Conservation (phyloP, 2,888 invertebrate genomes). For the Flabesymbios commensalis region DNA sequence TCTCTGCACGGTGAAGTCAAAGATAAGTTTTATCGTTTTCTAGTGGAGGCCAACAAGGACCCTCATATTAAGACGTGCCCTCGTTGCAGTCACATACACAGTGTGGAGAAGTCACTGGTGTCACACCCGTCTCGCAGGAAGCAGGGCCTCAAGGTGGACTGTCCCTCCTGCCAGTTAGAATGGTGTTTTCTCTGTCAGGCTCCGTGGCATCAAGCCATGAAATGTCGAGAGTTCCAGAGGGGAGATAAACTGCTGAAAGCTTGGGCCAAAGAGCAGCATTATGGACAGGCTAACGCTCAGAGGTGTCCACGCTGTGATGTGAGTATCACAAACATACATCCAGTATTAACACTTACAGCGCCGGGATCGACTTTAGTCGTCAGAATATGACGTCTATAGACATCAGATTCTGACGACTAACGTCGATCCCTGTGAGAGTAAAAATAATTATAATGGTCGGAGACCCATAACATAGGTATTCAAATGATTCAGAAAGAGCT, state of each 20-base stretch:
- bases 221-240: slow-evolving; percentile 55
- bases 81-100: slow-evolving; percentile 50
- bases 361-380: no score
- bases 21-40: slow-evolving; percentile 53
- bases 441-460: no score
- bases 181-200: slow-evolving; percentile 63
- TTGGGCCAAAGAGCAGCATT: slow-evolving; percentile 59
- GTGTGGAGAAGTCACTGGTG: slow-evolving; percentile 29
- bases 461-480: no score
- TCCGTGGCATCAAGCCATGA: slow-evolving; percentile 58
- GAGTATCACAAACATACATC: slow-evolving; percentile 20
- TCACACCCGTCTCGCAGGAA: no score
- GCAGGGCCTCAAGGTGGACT: slow-evolving; percentile 39
- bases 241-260: slow-evolving; percentile 59
- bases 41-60: slow-evolving; percentile 57
- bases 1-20: slow-evolving; percentile 46
- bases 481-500: no score
- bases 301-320: slow-evolving; percentile 63
- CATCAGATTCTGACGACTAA: no score
- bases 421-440: no score
- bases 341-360: background rate
- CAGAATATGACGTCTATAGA: no score
- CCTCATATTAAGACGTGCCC: slow-evolving; percentile 61
- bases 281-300: slow-evolving; percentile 61
- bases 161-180: slow-evolving; percentile 52